A percentile compares a stretch with the other conserved stretches of the same genome.
phyloP scores from a whole-genome alignment of 2,888 invertebrate species.

The Erebia aethiops region DNA sequence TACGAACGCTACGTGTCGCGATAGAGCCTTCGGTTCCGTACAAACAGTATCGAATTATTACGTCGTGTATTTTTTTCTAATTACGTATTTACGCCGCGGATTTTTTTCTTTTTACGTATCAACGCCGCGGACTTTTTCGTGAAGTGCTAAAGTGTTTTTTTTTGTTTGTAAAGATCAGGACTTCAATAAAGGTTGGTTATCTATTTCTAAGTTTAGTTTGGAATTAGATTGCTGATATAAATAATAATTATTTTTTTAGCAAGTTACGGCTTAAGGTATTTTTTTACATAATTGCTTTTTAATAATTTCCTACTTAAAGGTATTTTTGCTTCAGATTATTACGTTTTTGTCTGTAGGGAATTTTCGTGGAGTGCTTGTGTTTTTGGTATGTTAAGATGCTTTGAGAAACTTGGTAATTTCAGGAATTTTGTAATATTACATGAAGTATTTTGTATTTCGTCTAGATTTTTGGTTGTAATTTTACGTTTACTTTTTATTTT shows the following conservation, averaged over 20 bases:
- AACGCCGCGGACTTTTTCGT: slow-evolving; percentile 30
- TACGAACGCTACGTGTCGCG: slow-evolving; percentile 47
- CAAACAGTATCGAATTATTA: slow-evolving; percentile 13
- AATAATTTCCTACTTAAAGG: neutral
- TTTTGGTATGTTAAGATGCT: too few species aligned
- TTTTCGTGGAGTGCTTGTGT: too few species aligned
- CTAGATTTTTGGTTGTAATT: too few species aligned
- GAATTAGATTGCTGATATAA: neutral
- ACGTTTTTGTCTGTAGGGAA: too few species aligned
- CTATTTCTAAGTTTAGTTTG: neutral
- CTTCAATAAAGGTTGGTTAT: neutral
- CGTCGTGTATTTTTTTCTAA: slow-evolving; percentile 22
- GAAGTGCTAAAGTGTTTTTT: slow-evolving; percentile 34
- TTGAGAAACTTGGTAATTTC: too few species aligned
- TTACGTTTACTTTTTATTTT: too few species aligned
- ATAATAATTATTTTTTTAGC: neutral
- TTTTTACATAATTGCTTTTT: neutral
- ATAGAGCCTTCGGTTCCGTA: slow-evolving; percentile 33
- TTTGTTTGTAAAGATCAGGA: slow-evolving; percentile 13
- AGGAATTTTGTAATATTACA: too few species aligned
- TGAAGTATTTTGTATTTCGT: too few species aligned
- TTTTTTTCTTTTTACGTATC: neutral
- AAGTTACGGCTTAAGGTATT: neutral
- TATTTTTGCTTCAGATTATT: too few species aligned
- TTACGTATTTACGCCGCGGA: slow-evolving; percentile 17